Base-by-base conservation (phyloP, 2,797 vertebrate genomes). In the Spheniscus humboldti region DNA sequence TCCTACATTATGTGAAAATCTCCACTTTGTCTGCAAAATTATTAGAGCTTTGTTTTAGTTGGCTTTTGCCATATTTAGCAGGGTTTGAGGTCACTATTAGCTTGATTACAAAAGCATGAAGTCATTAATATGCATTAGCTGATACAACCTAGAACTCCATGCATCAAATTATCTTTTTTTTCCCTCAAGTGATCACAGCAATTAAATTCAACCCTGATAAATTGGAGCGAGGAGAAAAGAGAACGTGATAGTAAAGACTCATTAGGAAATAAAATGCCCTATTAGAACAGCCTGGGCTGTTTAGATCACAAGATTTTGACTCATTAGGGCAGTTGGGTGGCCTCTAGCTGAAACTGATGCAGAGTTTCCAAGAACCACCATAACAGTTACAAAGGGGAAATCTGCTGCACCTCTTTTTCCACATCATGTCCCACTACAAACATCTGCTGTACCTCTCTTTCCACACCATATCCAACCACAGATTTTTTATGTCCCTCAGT, bases 31-130 rank as follows among this genome's bases (percentile, higher is more conserved):
- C 73, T 79, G 41, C 30, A 87, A 55, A 92, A 66, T 57, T 57
- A 66, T 84, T 84, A 90, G 13, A 88, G 22, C 10, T 83, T 45
- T 67, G 33, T 52, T 95, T 95, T 92, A 76, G 27, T 66, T 94
- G 73, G 41, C 28, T 88, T 86, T 79, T 95, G 37, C 31, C 43
- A 25, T 47, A 79, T 78, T 73, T 90, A 85, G 23, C 22, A 48
- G 33, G 10, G 33, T 86, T 83, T 95, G 62, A 94, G 62, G 79
- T 94, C 90, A 88, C 39, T 88, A 75, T 86, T 73, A 96, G 27
- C 64, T 80, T 96, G 85, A 91, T 88, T 95, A 88, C 82, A 91
- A 86, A 94, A 92, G 50, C 76, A 90, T 72, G 30, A 91, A 92
- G 19, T 81, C 17, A 92, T 96, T 88, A 95, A 90, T 76, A 92